Percentiles rank a stretch among this genome's conserved stretches.
Conservation (phyloP, 2,888 invertebrate species). For the Teinopalpus imperialis region DNA sequence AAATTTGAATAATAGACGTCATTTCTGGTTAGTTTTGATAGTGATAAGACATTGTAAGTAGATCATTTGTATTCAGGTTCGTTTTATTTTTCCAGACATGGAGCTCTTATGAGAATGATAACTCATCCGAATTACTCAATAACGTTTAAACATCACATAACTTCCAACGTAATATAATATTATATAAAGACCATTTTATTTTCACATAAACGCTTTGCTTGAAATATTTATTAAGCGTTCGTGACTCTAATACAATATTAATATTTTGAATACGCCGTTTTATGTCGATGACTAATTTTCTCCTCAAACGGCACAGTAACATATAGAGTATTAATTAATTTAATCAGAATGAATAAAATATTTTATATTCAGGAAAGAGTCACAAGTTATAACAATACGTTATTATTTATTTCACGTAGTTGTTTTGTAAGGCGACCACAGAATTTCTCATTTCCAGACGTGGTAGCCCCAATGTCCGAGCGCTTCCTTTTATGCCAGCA, state of each 20-base stretch:
- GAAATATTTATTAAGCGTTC: conserved; percentile 15
- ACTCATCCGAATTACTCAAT: conserved; percentile 42
- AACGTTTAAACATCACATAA: conserved; percentile 27
- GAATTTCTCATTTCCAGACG: too few species aligned
- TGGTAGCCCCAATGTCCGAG: too few species aligned
- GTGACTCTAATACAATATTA: conserved; percentile 5
- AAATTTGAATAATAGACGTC: too few species aligned
- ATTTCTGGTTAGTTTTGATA: too few species aligned
- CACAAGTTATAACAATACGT: too few species aligned
- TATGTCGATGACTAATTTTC: conserved; percentile 9
- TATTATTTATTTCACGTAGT: too few species aligned
- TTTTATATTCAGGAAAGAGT: too few species aligned
- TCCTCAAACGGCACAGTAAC: background rate
- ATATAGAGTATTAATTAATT: background rate
- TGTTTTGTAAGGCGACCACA: too few species aligned
- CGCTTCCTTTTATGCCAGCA: too few species aligned
- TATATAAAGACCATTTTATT: conserved; percentile 8
- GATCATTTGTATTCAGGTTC: conserved; percentile 54
- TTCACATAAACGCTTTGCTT: conserved; percentile 11
- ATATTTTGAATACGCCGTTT: conserved; percentile 5
- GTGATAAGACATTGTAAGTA: conserved; percentile 40
- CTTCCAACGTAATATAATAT: conserved; percentile 13
- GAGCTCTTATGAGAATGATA: conserved; percentile 41
- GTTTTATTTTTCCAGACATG: conserved; percentile 44
- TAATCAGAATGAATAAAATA: too few species aligned